phyloP scores from a whole-genome alignment of 2,888 invertebrate genomes.

The Drosophila acutilabella region DNA sequence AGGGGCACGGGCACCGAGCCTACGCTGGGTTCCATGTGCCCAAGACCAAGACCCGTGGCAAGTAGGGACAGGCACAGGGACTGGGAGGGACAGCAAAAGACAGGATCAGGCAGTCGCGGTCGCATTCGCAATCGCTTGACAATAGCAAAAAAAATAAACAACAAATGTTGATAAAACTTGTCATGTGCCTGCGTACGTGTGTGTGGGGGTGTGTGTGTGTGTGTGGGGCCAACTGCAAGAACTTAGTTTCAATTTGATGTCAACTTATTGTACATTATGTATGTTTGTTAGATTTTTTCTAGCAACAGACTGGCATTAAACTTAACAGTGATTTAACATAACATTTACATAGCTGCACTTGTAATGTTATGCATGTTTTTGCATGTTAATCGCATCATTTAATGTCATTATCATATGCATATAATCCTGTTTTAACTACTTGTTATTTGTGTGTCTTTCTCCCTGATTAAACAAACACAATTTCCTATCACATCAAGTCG shows the following conservation, averaged over 20 bases:
- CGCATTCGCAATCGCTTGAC: constrained; percentile 19
- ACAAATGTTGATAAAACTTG: constrained; percentile 61
- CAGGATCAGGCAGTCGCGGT: constrained; percentile 56
- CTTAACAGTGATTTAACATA: constrained; percentile 37
- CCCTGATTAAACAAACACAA: constrained; percentile 19
- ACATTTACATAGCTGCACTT: constrained; percentile 16
- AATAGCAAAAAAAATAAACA: constrained; percentile 46
- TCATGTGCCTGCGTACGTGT: constrained; percentile 29
- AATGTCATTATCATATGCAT: constrained; percentile 1
- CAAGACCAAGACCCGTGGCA: constrained; percentile 35
- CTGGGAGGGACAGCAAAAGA: constrained; percentile 30
- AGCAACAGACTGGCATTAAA: constrained; percentile 16
- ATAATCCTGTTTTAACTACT: not conserved
- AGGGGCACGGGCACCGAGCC: constrained; percentile 50
- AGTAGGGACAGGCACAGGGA: constrained; percentile 21
- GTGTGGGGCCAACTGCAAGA: constrained; percentile 36
- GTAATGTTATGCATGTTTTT: constrained; percentile 25
- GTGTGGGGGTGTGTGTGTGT: constrained; percentile 14
- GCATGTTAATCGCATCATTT: constrained; percentile 55
- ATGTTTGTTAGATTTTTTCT: constrained; percentile 10
- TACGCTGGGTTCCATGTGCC: constrained; percentile 20
- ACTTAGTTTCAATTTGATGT: constrained; percentile 36
- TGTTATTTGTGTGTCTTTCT: constrained; percentile 23
- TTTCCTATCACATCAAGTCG: constrained; percentile 65
- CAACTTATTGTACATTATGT: constrained; percentile 30